Conservation (phyloP, 2,888 invertebrate genomes). For the Melolontha melolontha region DNA sequence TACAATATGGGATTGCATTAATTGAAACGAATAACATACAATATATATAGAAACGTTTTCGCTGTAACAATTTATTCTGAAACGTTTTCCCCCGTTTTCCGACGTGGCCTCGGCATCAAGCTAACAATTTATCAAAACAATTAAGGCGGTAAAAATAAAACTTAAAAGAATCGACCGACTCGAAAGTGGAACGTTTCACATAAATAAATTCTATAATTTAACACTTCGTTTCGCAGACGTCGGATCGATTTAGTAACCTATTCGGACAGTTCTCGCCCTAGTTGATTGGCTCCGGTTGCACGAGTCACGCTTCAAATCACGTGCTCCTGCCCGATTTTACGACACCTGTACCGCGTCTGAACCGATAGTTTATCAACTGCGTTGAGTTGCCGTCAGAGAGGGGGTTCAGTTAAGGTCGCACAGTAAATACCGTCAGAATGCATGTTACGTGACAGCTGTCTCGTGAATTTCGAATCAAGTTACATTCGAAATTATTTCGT, state of each 20-base stretch:
- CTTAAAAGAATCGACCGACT: neutral
- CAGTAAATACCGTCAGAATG: too few species aligned
- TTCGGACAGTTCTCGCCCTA: constrained; percentile 23
- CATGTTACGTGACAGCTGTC: too few species aligned
- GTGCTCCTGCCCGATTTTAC: constrained; percentile 15
- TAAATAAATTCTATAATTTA: constrained; percentile 30
- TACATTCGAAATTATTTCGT: too few species aligned
- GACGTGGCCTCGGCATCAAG: neutral
- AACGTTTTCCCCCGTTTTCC: neutral
- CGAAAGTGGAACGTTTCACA: neutral
- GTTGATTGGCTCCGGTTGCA: constrained; percentile 12
- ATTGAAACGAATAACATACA: too few species aligned
- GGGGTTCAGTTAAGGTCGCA: too few species aligned
- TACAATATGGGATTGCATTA: too few species aligned
- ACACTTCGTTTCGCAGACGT: constrained; percentile 27
- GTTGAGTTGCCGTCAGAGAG: neutral
- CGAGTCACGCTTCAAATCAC: constrained; percentile 16
- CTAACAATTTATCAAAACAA: constrained; percentile 4
- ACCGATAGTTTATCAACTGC: constrained; percentile 18
- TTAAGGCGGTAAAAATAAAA: constrained; percentile 2
- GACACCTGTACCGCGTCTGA: constrained; percentile 29
- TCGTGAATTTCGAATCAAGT: too few species aligned
- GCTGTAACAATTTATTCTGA: too few species aligned
- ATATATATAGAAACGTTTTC: too few species aligned
- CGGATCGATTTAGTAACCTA: constrained; percentile 27